Conservation (phyloP, 1,140 invertebrate genomes). For the Zaprionus vittiger region DNA sequence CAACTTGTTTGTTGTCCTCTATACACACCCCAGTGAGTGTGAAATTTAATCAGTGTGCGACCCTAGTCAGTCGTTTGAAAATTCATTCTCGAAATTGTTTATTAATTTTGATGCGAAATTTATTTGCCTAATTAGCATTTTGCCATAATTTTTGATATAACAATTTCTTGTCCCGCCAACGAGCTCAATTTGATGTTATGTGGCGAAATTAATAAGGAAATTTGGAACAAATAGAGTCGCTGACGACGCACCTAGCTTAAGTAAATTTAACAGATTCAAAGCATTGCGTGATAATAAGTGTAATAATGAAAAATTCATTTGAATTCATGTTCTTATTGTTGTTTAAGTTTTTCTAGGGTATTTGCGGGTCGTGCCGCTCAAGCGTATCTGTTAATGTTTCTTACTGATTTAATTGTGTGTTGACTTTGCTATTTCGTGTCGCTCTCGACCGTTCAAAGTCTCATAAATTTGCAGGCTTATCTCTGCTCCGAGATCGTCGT, state of each 20-base stretch:
- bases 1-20: conserved; percentile 24
- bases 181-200: background rate
- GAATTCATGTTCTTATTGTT: too few relatives aligned
- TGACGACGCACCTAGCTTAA: conserved; percentile 12
- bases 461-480: conserved; percentile 77
- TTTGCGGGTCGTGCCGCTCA: conserved; percentile 9
- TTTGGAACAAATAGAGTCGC: conserved; percentile 8
- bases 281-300: too few relatives aligned
- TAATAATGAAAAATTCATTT: too few relatives aligned
- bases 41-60: conserved; percentile 82
- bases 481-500: conserved; percentile 51
- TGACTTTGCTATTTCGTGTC: conserved; percentile 77
- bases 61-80: conserved; percentile 28
- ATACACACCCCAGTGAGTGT: conserved; percentile 56
- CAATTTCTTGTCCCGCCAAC: conserved; percentile 57
- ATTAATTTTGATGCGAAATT: conserved; percentile 76
- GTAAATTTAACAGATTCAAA: background rate
- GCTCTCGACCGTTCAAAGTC: conserved; percentile 55
- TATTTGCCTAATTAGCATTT: conserved; percentile 78
- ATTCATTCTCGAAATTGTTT: conserved; percentile 67
- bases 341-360: conserved; percentile 27
- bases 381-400: conserved; percentile 12
- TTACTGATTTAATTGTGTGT: conserved; percentile 75
- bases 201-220: conserved; percentile 25
- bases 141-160: conserved; percentile 75